Base-by-base conservation (phyloP, 2,888 invertebrate genomes). In the Phengaris arion region DNA sequence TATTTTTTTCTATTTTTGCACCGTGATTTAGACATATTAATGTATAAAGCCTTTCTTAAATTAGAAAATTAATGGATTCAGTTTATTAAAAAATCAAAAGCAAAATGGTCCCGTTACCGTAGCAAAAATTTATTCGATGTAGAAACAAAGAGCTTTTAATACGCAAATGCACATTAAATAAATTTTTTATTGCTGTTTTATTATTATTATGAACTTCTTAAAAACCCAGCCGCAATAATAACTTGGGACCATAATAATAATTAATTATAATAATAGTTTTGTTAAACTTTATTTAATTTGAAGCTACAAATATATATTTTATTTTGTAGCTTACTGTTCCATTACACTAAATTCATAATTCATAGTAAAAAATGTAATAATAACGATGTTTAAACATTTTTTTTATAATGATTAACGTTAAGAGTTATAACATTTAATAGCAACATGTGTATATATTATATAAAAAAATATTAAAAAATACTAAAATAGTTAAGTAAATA, bases 201-300 rank as follows among this genome's bases (percentile, higher is more conserved):
- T 35, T 59, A 22, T 22, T 8, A 57, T 57, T 64, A 8, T 4
- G 46, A 22, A 35, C 35, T 51, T 59, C 7, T 6, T 74, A 46
- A 48, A 46, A 59, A 74, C 48, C 59, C 59, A 13, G 35, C 45
- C 55, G 69, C 55, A 69, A 75, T 75, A 75, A 74, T 64, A 59
- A 69, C 55, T 55, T 75, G 75, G 75, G 75, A 75, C 75, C 75
- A 70, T 75, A 45, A 12, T 75, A 57, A 69, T 69, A 75, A 22
- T 57, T 55, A 22, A 68, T 13, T 35, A 45, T 15, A 15, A 59
- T 15, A 15, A 59, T n/a, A 8, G 22, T n/a, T n/a, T 22, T 59
- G n/a, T 10, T 9, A 4, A 52, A 52, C 0, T 52, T 48, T 48
- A 48, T 48, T 7, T 48, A 48, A 12, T 52, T 52, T 52, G 10